These are phyloP conservation scores for Sparus aurata DNA, from an alignment of 2,797 vertebrate genomes.

Conservation along the genomic window DNA sequence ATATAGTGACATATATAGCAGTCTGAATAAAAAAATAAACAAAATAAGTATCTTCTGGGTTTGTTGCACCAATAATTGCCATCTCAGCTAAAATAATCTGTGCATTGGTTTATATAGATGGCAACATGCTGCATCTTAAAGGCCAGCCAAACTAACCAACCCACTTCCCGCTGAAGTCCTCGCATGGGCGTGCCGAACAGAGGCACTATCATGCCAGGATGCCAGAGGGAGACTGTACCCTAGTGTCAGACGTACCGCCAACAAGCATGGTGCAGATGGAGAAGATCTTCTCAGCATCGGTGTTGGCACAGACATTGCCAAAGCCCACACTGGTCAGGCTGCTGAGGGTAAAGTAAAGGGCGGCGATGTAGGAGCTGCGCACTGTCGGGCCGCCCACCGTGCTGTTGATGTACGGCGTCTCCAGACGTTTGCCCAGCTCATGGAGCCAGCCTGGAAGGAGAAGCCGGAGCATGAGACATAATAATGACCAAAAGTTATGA, in stretches of 20 bases:
- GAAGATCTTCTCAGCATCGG: slow-evolving; percentile 97
- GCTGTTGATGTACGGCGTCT: slow-evolving; percentile 93
- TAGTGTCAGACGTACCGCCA: slow-evolving; percentile 86
- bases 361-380: slow-evolving; percentile 95
- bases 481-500: slow-evolving; percentile 21
- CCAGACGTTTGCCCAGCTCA: slow-evolving; percentile 95
- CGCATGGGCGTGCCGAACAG: slow-evolving; percentile 34
- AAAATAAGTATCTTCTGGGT: slow-evolving; percentile 28
- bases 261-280: slow-evolving; percentile 99
- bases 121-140: slow-evolving; percentile 53
- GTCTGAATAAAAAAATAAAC: slow-evolving; percentile 20
- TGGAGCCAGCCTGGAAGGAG: slow-evolving; percentile 92
- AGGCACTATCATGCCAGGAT: slow-evolving; percentile 42
- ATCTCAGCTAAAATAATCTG: slow-evolving; percentile 54
- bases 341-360: slow-evolving; percentile 98
- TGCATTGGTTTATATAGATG: slow-evolving; percentile 45
- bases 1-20: slow-evolving; percentile 12
- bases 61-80: slow-evolving; percentile 46
- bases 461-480: slow-evolving; percentile 4
- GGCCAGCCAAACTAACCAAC: slow-evolving; percentile 52
- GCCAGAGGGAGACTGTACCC: slow-evolving; percentile 40
- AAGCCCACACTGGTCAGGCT: slow-evolving; percentile 97
- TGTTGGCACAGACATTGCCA: slow-evolving; percentile 98
- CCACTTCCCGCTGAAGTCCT: slow-evolving; percentile 53
- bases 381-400: slow-evolving; percentile 93